Evolutionary conservation across 2,797 vertebrate genomes (phyloP).

Genomic region (Macroramphosus scolopax): DNA sequence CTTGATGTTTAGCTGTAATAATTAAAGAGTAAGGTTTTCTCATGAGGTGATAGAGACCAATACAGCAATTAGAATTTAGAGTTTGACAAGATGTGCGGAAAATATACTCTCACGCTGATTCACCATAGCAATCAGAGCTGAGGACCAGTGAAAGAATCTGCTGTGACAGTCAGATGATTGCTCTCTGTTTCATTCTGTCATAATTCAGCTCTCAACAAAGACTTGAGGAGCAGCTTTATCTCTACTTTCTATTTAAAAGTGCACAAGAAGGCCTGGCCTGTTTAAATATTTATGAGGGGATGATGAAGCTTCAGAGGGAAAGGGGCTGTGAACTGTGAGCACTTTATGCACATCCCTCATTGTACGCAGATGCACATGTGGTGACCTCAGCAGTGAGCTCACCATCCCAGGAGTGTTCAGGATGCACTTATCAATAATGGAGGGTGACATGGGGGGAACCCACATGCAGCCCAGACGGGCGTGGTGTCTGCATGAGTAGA

Average conservation of each 20-base stretch:
- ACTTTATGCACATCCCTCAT: neutral
- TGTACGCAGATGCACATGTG: slow-evolving; percentile 13
- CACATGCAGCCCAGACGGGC: slow-evolving; percentile 36
- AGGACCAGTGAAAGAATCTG: slow-evolving; percentile 1
- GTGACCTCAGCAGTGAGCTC: slow-evolving; percentile 59
- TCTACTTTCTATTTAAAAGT: slow-evolving; percentile 13
- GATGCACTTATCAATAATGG: slow-evolving; percentile 60
- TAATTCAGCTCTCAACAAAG: slow-evolving; percentile 1
- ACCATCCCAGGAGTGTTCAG: slow-evolving; percentile 34
- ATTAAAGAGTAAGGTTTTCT: no score
- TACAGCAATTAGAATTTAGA: neutral
- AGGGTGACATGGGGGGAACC: slow-evolving; percentile 29
- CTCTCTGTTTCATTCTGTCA: neutral
- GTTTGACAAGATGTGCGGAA: no score
- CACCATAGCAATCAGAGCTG: neutral
- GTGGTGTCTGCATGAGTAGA: slow-evolving; percentile 15
- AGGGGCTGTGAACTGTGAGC: slow-evolving; percentile 3
- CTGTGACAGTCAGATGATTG: neutral
- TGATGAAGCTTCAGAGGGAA: slow-evolving; percentile 10
- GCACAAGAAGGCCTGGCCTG: neutral
- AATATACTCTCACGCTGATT: no score
- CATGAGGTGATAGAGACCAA: neutral
- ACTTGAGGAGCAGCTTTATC: slow-evolving; percentile 1
- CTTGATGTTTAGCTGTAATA: no score
- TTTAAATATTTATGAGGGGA: slow-evolving; percentile 41